A percentile compares a stretch with the other conserved stretches of the same genome.
These are phyloP conservation scores for Noctilio leporinus DNA, from an alignment of 2,113 vertebrate species.

Conservation along the genomic window DNA sequence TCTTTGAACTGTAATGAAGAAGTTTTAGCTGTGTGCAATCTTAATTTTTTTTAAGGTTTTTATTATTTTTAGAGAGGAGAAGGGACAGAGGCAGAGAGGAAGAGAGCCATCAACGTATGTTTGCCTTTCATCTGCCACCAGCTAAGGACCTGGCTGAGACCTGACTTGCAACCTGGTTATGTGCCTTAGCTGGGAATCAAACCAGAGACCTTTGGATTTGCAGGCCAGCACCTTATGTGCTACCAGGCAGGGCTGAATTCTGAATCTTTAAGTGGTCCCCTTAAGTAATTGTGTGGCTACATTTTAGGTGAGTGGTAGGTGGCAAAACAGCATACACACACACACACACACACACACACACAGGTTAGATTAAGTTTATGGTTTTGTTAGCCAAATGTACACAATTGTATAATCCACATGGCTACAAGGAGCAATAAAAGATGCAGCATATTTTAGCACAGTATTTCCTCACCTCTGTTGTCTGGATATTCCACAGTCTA, in stretches of 20 bases:
- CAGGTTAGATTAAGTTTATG: not conserved
- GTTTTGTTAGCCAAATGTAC: not conserved
- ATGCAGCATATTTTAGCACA: not conserved
- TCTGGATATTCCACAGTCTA: not conserved
- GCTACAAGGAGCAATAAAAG: not conserved
- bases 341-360: not conserved
- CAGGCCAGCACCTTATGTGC: no score
- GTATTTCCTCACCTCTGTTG: not conserved
- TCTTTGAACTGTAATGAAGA: not conserved
- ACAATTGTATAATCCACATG: not conserved
- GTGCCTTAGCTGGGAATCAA: no score
- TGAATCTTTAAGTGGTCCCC: not conserved
- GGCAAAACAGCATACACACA: not conserved
- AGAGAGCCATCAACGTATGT: no score
- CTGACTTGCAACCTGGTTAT: no score
- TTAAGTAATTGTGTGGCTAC: not conserved
- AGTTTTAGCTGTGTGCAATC: not conserved
- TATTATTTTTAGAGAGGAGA: no score
- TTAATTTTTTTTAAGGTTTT: no score
- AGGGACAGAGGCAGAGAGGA: no score
- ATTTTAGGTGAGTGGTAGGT: not conserved
- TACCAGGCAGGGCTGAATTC: no score
- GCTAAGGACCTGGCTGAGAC: no score
- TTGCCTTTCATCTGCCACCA: no score
- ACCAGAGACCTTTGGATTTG: no score